phyloP scores from a whole-genome alignment of 1,140 invertebrate genomes.

The Globodera rostochiensis region DNA sequence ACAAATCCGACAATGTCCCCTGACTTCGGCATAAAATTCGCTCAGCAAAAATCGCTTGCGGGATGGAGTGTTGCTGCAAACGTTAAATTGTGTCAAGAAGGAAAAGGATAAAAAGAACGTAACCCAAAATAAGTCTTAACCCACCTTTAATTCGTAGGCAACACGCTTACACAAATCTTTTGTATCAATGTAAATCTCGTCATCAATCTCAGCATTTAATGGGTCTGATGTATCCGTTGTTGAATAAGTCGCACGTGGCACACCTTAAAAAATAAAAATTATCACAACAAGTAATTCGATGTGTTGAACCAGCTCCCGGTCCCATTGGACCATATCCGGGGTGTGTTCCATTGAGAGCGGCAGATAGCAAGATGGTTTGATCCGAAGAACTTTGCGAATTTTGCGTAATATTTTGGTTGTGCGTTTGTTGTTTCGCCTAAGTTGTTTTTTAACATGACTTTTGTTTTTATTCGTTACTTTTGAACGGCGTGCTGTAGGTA shows the following conservation, averaged over 20 bases:
- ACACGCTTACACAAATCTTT: conserved; percentile 65
- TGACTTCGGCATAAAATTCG: conserved; percentile 64
- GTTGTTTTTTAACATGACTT: not conserved
- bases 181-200: conserved; percentile 66
- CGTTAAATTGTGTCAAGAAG: not conserved
- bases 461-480: conserved; percentile 11
- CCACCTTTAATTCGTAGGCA: conserved; percentile 61
- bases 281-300: not conserved
- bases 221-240: conserved; percentile 58
- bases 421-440: conserved; percentile 20
- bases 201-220: conserved; percentile 64
- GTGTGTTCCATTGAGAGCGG: not conserved
- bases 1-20: conserved; percentile 64
- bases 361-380: not conserved
- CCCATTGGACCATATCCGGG: conserved; percentile 28
- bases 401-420: conserved; percentile 4
- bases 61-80: conserved; percentile 59
- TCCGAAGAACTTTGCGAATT: not conserved
- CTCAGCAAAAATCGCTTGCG: conserved; percentile 66
- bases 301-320: conserved; percentile 32
- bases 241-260: conserved; percentile 52
- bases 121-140: too few species aligned
- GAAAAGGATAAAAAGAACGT: not conserved
- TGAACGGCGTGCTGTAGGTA: not conserved
- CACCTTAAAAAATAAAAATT: conserved; percentile 37